These are phyloP conservation scores for Kryptolebias marmoratus DNA, from an alignment of 2,113 vertebrate genomes.

Conservation along the genomic window DNA sequence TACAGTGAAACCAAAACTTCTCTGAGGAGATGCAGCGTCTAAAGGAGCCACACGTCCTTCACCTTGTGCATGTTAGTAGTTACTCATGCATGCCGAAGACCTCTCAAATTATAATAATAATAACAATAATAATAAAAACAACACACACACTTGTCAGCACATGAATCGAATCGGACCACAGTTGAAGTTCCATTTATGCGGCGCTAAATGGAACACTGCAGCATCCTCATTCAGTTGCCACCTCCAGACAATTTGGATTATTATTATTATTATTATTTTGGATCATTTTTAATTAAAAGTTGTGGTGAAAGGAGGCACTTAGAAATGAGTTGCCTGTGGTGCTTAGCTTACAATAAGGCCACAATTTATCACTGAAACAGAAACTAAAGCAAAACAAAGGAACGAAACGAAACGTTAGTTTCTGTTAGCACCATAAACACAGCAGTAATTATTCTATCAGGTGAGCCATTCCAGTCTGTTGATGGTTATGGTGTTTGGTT, in stretches of 20 bases:
- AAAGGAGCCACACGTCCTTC: constrained; percentile 6
- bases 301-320: constrained; percentile 51
- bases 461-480: constrained; percentile 34
- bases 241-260: constrained; percentile 33
- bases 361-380: constrained; percentile 56
- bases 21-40: too few relatives aligned
- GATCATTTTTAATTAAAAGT: constrained; percentile 10
- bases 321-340: constrained; percentile 72
- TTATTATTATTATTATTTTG: constrained; percentile 4
- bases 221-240: constrained; percentile 72
- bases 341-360: constrained; percentile 52
- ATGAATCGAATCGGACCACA: constrained; percentile 55
- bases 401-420: constrained; percentile 48
- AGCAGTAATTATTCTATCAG: constrained; percentile 43
- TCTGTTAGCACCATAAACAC: constrained; percentile 49
- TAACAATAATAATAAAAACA: constrained; percentile 5
- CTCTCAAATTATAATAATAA: neutral
- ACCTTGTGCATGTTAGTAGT: constrained; percentile 50
- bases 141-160: constrained; percentile 35
- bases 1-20: neutral
- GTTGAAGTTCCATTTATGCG: constrained; percentile 71
- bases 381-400: constrained; percentile 5
- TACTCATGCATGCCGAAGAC: constrained; percentile 62
- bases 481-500: constrained; percentile 38
- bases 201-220: constrained; percentile 73